These are phyloP conservation scores for Xenopus petersii DNA, from an alignment of 2,797 vertebrate genomes.

Conservation along the genomic window DNA sequence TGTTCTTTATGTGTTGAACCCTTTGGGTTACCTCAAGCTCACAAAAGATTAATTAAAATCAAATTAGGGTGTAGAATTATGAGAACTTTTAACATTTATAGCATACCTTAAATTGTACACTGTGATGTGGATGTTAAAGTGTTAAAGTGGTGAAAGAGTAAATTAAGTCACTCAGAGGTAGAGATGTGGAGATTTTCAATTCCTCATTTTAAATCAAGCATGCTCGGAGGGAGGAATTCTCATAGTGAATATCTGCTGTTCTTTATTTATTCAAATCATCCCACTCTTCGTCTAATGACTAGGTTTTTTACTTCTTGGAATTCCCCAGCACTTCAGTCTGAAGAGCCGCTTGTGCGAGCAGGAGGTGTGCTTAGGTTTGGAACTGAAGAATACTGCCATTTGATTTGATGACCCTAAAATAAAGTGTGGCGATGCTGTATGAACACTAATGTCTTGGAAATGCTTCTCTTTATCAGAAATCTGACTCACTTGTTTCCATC, in stretches of 20 bases:
- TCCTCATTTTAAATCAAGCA: conserved; percentile 37
- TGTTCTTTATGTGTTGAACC: too few species aligned
- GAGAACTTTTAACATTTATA: too few species aligned
- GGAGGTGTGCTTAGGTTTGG: conserved; percentile 6
- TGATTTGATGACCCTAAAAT: conserved; percentile 1
- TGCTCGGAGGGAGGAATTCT: conserved; percentile 26
- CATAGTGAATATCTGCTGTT: conserved; percentile 16
- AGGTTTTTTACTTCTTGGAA: conserved; percentile 17
- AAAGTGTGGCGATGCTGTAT: not conserved
- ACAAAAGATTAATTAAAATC: too few species aligned
- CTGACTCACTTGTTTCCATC: conserved; percentile 4
- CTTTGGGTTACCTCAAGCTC: too few species aligned
- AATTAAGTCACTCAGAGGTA: not conserved
- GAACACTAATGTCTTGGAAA: conserved; percentile 9
- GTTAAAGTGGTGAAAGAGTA: not conserved
- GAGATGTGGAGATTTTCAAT: conserved; percentile 25
- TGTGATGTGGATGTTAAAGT: not conserved
- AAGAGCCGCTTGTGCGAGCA: not conserved
- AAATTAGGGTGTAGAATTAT: too few species aligned
- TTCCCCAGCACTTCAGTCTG: conserved; percentile 23
- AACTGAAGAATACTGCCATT: not conserved
- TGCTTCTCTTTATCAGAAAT: conserved; percentile 6
- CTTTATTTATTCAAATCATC: conserved; percentile 33
- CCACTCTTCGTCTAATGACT: conserved; percentile 33
- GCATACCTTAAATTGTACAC: too few species aligned